Evolutionary conservation across 2,113 vertebrate genomes (phyloP).

Genomic region (Edolisoma coerulescens): DNA sequence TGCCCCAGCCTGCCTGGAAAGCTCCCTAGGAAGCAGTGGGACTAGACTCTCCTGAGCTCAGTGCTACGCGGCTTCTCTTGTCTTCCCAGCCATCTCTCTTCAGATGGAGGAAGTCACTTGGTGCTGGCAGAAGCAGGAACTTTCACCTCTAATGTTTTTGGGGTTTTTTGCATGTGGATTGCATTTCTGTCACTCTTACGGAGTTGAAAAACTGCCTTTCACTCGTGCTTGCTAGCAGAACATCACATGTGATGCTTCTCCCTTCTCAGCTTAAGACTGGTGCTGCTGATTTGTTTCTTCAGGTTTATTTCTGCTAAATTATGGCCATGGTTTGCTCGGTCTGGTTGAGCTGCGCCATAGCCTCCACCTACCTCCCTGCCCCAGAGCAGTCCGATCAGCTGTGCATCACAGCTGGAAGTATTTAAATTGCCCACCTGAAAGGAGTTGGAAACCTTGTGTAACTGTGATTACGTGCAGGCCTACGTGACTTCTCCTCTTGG

Average conservation of each 20-base stretch:
- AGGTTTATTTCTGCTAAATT: not conserved
- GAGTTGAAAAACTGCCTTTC: not conserved
- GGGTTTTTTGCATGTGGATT: not conserved
- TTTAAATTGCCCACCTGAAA: not conserved
- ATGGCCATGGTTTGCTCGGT: not conserved
- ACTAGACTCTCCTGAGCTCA: not conserved
- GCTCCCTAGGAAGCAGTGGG: fast-evolving
- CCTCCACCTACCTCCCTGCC: not conserved
- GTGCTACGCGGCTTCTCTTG: fast-evolving
- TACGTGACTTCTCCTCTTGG: not conserved
- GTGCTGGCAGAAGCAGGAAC: not conserved
- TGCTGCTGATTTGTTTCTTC: not conserved
- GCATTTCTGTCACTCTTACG: not conserved
- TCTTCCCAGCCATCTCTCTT: not conserved
- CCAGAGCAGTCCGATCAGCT: not conserved
- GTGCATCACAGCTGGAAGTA: not conserved
- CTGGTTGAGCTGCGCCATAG: not conserved
- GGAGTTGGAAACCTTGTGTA: not conserved
- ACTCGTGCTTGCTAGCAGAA: not conserved
- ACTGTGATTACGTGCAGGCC: not conserved
- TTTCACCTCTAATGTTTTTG: not conserved
- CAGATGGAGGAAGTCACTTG: not conserved
- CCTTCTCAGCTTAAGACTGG: not conserved
- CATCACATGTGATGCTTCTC: not conserved
- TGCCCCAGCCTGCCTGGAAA: not conserved